Base-by-base conservation (phyloP, 2,888 invertebrate species). In the Exocentrus adspersus region DNA sequence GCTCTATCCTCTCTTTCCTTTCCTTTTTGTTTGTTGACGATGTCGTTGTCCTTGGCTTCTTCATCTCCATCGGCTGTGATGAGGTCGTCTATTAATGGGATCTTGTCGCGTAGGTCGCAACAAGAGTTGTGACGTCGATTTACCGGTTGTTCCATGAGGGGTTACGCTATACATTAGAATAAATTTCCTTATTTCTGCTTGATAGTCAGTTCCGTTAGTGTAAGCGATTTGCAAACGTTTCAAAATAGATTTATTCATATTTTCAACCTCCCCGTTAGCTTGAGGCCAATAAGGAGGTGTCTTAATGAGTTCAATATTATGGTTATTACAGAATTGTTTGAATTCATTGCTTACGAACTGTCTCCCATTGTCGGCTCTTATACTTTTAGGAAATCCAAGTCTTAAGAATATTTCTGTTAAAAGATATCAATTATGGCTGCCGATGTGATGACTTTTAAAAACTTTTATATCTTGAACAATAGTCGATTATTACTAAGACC, bases 221-320 rank as follows among this genome's bases (percentile, higher is more conserved):
- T 37, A 2, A 37, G 4, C 41, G 53, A 28, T 37, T 37, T 37
- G 2, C n/a, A 37, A 9, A 37, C 14, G 53, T 32, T 77, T 76
- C 24, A 70, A 54, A n/a, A 59, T 54, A 14, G 77, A 56, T 21
- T 63, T 67, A 60, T 75, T 77, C 54, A 72, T 72, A 19, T 69
- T 68, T 54, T 76, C 76, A 1, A 74, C 75, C 53, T 52, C 72
- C 6, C 72, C 73, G 62, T 77, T 76, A 42, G 69, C 60, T 28
- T 60, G 58, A 14, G 61, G 57, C 43, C 57, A 57, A 12, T 57
- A 52, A 5, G 57, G 48, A 7, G 57, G 43, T 3, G 57, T 57
- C 2, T 20, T 51, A 21, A 37, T 37, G 2, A 37, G 4, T 12
- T 37, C 37, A 5, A 37, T 37, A 5, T 12, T 12, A n/a, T 12